Evolutionary conservation across 1,140 invertebrate species (phyloP).

Genomic region (Drosophila neocordata): DNA sequence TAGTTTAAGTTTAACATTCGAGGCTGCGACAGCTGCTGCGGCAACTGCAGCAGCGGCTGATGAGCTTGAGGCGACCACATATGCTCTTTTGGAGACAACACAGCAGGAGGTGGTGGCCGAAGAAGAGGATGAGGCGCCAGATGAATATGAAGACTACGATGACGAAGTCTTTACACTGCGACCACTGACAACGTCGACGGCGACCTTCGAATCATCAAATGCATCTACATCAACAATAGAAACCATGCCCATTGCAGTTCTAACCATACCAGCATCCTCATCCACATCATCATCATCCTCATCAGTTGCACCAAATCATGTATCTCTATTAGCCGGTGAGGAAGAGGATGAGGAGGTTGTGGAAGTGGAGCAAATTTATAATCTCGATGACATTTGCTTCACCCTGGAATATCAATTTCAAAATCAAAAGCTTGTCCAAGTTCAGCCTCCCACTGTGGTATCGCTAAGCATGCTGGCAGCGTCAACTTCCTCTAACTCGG

Average conservation of each 20-base stretch:
- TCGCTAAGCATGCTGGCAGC: conserved; percentile 56
- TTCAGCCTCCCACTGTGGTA: conserved; percentile 74
- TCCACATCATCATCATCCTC: conserved; percentile 14
- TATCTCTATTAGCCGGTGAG: conserved; percentile 46
- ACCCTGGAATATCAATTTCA: conserved; percentile 76
- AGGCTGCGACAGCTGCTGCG: conserved; percentile 48
- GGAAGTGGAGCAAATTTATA: conserved; percentile 52
- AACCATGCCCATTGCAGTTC: conserved; percentile 45
- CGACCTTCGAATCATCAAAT: conserved; percentile 32
- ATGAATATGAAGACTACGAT: conserved; percentile 21
- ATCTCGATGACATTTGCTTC: conserved; percentile 75
- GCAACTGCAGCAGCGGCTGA: conserved; percentile 53
- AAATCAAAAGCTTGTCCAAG: conserved; percentile 77
- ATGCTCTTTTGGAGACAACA: conserved; percentile 32
- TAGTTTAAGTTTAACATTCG: conserved; percentile 59
- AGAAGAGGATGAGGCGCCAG: conserved; percentile 10
- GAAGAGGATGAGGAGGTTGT: conserved; percentile 32
- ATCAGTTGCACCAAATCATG: conserved; percentile 20
- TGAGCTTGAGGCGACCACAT: conserved; percentile 40
- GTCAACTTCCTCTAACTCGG: conserved; percentile 5
- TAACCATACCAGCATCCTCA: conserved; percentile 43
- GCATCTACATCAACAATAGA: conserved; percentile 27
- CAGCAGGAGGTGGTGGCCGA: conserved; percentile 1
- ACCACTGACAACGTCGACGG: conserved; percentile 31
- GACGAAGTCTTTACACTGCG: conserved; percentile 44